Evolutionary conservation across 2,888 invertebrate genomes (phyloP).

Genomic region (Carterocephalus palaemon): DNA sequence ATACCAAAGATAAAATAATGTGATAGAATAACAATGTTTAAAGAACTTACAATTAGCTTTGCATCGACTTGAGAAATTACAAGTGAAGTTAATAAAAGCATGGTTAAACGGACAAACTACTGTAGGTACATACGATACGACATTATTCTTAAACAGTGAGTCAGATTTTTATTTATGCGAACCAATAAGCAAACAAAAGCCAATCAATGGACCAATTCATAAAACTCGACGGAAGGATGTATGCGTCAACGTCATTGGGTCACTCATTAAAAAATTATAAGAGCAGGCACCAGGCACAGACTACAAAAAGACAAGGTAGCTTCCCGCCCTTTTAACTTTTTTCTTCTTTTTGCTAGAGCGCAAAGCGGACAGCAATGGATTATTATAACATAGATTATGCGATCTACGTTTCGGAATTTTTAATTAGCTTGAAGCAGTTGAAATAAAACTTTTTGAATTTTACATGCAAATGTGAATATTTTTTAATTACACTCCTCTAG

Average conservation of each 20-base stretch:
- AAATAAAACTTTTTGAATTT: too few relatives aligned
- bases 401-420: constrained; percentile 7
- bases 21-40: too few relatives aligned
- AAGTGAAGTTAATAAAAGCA: too few relatives aligned
- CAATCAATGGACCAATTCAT: constrained; percentile 52
- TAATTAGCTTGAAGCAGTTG: too few relatives aligned
- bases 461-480: too few relatives aligned
- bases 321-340: constrained; percentile 1
- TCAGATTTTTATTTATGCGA: constrained; percentile 41
- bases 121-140: too few relatives aligned
- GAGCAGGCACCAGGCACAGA: background rate
- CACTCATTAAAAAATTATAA: constrained; percentile 13
- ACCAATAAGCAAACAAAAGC: constrained; percentile 41
- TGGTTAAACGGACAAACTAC: too few relatives aligned
- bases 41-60: too few relatives aligned
- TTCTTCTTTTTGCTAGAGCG: too few relatives aligned
- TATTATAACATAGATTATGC: constrained; percentile 1
- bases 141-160: constrained; percentile 47
- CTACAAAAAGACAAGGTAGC: background rate
- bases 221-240: constrained; percentile 42
- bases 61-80: too few relatives aligned
- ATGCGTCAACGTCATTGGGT: constrained; percentile 43
- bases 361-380: background rate
- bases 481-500: too few relatives aligned
- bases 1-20: too few relatives aligned